Evolutionary conservation across 2,797 vertebrate genomes (phyloP), one percentile per base, ranked within the genome.

Genomic region (Sebastes itinus): DNA sequence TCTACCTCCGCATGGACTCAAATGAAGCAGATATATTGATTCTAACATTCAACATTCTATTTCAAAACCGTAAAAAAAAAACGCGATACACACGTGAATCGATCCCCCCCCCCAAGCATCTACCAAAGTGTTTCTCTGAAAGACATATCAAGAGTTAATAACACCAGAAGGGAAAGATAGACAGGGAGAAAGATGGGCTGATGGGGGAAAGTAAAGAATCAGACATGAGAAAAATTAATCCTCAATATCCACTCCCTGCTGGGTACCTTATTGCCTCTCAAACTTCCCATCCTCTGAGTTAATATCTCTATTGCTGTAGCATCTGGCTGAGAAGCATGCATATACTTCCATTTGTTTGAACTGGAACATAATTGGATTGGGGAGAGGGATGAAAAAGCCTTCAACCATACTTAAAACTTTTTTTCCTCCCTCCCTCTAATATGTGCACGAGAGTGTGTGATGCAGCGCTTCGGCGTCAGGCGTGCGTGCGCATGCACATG

Each of bases 171-270:
- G 79, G 71, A 88, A 82, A 84, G 79, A 89, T 59, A 84, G 78
- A 83, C 62, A 59, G 77, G 68, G 72, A 78, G 55, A 33, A 85
- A 84, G 84, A 89, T 81, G 72, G 85, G 81, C 63, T 82, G 87
- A 87, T 81, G 83, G 73, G 56, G 84, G 58, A 72, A 87, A 84
- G 77, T 80, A 87, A 88, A 90, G 83, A 92, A 89, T 91, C 85
- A 94, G 88, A 92, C 92, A 91, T 90, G 91, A 92, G 89, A 94
- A 91, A 95, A 95, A 95, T 94, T 92, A 95, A 95, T 95, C 93
- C 92, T 93, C 92, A 92, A 91, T 94, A 93, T 95, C 87, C 88
- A 90, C 89, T 95, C 92, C 91, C 94, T 93, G 89, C 92, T 95
- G 94, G 89, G 91, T 81, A 94, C 94, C 93, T 95, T 94, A 94